phyloP scores from a whole-genome alignment of 2,797 vertebrate species.

The Chaenodraco wilsoni region DNA sequence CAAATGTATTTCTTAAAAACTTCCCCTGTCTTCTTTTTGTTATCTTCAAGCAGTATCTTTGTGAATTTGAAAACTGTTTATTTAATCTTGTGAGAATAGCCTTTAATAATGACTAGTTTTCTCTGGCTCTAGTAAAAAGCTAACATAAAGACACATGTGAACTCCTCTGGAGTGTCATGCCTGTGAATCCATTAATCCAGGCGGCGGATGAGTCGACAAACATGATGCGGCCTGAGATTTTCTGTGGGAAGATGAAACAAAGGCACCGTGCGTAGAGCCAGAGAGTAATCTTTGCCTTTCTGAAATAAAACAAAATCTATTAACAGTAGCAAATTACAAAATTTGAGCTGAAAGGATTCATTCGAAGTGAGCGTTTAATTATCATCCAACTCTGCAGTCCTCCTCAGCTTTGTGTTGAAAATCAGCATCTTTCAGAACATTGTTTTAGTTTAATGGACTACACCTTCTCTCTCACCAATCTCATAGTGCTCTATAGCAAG shows the following conservation, averaged over 20 bases:
- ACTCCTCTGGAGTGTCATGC: neutral
- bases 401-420: neutral
- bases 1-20: neutral
- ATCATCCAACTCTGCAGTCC: neutral
- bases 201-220: neutral
- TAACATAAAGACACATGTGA: slow-evolving; percentile 13
- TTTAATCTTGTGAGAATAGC: too few relatives aligned
- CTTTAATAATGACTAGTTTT: neutral
- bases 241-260: slow-evolving; percentile 1
- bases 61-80: neutral
- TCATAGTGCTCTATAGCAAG: neutral
- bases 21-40: neutral
- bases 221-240: slow-evolving; percentile 14
- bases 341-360: too few relatives aligned
- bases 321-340: too few relatives aligned
- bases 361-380: neutral
- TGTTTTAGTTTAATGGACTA: neutral
- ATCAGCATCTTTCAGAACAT: neutral
- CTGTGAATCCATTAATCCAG: neutral
- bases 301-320: neutral
- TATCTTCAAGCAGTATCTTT: neutral
- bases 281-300: neutral
- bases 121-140: neutral
- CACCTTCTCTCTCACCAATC: neutral
- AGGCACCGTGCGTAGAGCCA: neutral